Evolutionary conservation across 2,797 vertebrate genomes (phyloP), one percentile per base, ranked within the genome.

Genomic region (Microhierax caerulescens): DNA sequence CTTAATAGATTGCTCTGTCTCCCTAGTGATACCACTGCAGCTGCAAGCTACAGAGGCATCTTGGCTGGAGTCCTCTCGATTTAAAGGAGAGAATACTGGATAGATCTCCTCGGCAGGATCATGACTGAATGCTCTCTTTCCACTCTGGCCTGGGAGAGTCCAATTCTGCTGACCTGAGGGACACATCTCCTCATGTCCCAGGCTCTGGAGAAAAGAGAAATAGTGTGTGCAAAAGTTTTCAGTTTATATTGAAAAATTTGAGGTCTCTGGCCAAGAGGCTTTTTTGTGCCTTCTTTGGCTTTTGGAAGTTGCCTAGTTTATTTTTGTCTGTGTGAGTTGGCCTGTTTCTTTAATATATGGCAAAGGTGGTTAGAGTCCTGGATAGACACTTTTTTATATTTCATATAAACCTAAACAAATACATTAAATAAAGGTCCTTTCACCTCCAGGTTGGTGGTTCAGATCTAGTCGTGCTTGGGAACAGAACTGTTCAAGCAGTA

Each of bases 361-460:
- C 74, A 87, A 85, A 83, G 57, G 57, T 91, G 86, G 64, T 70
- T 88, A 41, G 51, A 92, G 37, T 60, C 72, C 75, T 93, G 81
- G 77, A 89, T 87, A 95, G 90, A 69, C 11, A 36, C 51, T 86
- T 94, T 95, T 96, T 93, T 50, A 90, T 92, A 95, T 85, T 95
- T 94, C 27, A 0, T 74, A 88, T 68, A 92, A 97, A 90, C 54
- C 94, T 92, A 95, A 94, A 95, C 80, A 95, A 96, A 96, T 95
- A 77, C 37, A 64, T 91, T 83, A 70, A 95, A 94, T 93, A 96
- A 89, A 91, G 83, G 34, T 95, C 72, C 81, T 96, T 97, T 97
- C 92, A 96, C 90, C 86, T 93, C 70, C 82, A 95, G 78, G 60
- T 85, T 85, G 86, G 94, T 97, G 96, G 90, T 96, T 96, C 90